Conservation (phyloP, 2,888 invertebrate species). For the Polyommatus iphigenia region DNA sequence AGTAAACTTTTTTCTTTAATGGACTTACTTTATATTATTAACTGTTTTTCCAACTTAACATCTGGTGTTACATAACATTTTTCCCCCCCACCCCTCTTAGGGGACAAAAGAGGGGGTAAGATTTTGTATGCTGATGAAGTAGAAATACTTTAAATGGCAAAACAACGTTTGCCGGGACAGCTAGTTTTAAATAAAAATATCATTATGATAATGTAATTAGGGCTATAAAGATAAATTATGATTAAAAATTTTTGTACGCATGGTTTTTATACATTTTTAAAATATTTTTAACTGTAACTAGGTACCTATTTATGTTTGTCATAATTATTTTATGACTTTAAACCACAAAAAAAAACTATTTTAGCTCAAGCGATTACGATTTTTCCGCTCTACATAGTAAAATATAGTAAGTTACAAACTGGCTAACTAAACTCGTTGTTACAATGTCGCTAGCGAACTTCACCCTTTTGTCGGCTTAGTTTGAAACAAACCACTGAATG, state of each 20-base stretch:
- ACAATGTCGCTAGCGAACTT: constrained; percentile 64
- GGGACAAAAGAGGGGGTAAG: too few relatives aligned
- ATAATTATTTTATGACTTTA: too few relatives aligned
- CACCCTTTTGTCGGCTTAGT: constrained; percentile 56
- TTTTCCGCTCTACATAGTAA: not conserved
- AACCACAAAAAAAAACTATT: not conserved
- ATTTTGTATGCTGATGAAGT: too few relatives aligned
- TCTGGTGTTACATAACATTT: too few relatives aligned
- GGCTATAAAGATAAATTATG: not conserved
- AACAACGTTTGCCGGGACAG: too few relatives aligned
- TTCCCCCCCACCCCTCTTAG: too few relatives aligned
- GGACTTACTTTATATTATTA: too few relatives aligned
- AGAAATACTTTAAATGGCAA: too few relatives aligned
- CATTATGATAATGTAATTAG: not conserved
- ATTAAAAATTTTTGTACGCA: not conserved
- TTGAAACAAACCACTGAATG: constrained; percentile 55
- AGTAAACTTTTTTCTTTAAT: too few relatives aligned
- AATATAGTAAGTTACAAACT: constrained; percentile 33
- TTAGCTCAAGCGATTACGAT: not conserved
- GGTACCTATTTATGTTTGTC: not conserved
- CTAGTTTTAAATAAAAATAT: not conserved
- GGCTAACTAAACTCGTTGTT: constrained; percentile 53
- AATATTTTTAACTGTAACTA: not conserved
- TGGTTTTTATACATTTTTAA: not conserved
- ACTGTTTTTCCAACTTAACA: too few relatives aligned